phyloP scores from a whole-genome alignment of 2,113 vertebrate genomes.

The Pomatostomus ruficeps region DNA sequence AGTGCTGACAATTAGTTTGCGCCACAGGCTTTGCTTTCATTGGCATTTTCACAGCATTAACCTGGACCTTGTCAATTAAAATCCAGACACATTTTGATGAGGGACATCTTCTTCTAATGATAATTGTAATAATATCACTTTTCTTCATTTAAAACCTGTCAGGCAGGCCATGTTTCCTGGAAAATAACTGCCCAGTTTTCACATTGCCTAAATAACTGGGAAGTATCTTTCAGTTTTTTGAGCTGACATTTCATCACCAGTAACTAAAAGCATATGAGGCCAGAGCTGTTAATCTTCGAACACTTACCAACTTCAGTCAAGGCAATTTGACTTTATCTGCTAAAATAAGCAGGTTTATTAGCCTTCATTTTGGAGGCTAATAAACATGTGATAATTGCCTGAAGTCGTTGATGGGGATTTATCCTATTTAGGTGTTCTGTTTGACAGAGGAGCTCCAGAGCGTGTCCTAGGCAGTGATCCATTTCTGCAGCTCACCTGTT shows the following conservation, averaged over 20 bases:
- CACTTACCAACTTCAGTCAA: not conserved
- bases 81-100: constrained; percentile 51
- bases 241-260: constrained; percentile 31
- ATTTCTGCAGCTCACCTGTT: not conserved
- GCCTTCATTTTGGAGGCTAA: constrained; percentile 1
- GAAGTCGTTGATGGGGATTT: not conserved
- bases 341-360: constrained; percentile 41
- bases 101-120: constrained; percentile 46
- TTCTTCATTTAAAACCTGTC: constrained; percentile 52
- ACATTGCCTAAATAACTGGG: constrained; percentile 6
- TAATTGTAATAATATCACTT: constrained; percentile 56
- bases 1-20: constrained; percentile 61
- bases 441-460: not conserved
- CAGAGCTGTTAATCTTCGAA: constrained; percentile 8
- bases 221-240: constrained; percentile 8
- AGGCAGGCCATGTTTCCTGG: constrained; percentile 9
- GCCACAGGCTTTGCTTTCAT: constrained; percentile 57
- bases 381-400: constrained; percentile 41
- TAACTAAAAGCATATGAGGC: constrained; percentile 10
- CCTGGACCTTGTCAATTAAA: constrained; percentile 63
- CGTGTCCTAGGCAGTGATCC: not conserved
- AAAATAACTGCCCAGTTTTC: constrained; percentile 32
- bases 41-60: constrained; percentile 62
- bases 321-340: constrained; percentile 29
- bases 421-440: not conserved